Conservation (phyloP, 2,113 vertebrate genomes). For the Callopanchax toddi region DNA sequence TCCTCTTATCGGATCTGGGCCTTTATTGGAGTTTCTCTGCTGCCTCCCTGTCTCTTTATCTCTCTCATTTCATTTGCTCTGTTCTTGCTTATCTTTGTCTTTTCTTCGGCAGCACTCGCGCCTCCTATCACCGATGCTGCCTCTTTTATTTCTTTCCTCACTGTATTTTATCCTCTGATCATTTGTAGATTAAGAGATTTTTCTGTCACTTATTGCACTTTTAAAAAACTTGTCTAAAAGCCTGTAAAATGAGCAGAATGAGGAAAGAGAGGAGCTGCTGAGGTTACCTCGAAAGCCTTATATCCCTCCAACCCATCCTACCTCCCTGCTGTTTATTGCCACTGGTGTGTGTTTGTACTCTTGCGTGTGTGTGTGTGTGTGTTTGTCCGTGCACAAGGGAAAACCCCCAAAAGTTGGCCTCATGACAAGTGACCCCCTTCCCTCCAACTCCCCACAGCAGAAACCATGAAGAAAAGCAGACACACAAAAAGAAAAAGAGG, state of each 20-base stretch:
- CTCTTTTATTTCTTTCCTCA: conserved; percentile 48
- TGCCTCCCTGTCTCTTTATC: conserved; percentile 67
- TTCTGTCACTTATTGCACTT: conserved; percentile 2
- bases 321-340: conserved; percentile 59
- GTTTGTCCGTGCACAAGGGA: conserved; percentile 50
- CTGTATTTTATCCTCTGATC: conserved; percentile 42
- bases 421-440: conserved; percentile 71
- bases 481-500: conserved; percentile 43
- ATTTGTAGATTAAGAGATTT: conserved; percentile 17
- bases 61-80: conserved; percentile 56
- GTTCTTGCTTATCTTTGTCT: conserved; percentile 42
- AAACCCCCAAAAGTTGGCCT: conserved; percentile 69
- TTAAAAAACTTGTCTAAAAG: conserved; percentile 6
- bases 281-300: conserved; percentile 54
- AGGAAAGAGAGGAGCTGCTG: conserved; percentile 28
- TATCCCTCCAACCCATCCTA: conserved; percentile 39
- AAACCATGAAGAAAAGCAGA: conserved; percentile 74
- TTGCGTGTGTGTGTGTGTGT: conserved; percentile 19
- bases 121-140: conserved; percentile 36
- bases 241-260: conserved; percentile 29
- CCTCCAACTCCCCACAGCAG: conserved; percentile 31
- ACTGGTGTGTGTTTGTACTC: conserved; percentile 41
- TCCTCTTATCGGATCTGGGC: conserved; percentile 65
- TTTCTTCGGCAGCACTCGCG: conserved; percentile 26
- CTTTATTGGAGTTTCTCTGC: conserved; percentile 72